Conservation (phyloP, 2,888 invertebrate genomes). For the Magallana nippona region DNA sequence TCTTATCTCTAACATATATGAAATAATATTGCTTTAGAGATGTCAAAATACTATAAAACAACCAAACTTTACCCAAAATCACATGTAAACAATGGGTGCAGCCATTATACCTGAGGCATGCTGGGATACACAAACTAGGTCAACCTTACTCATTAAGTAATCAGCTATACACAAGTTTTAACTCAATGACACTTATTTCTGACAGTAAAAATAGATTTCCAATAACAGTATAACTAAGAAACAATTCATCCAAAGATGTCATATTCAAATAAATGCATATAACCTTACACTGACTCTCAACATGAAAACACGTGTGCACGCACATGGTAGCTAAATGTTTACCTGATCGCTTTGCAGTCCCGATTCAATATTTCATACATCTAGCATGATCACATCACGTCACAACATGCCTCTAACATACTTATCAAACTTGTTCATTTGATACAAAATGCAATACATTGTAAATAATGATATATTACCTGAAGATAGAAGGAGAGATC, state of each 20-base stretch:
- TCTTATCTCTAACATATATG: not conserved
- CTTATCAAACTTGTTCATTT: not conserved
- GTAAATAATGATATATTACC: not conserved
- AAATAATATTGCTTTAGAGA: not conserved
- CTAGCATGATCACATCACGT: not conserved
- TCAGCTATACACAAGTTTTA: not conserved
- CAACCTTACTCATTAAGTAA: not conserved
- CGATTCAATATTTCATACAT: too few relatives aligned
- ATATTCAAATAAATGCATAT: not conserved
- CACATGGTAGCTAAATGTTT: too few relatives aligned
- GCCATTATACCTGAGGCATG: constrained; percentile 12
- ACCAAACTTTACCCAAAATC: too few relatives aligned
- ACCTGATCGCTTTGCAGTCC: too few relatives aligned
- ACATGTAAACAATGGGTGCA: constrained; percentile 19
- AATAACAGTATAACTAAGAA: not conserved
- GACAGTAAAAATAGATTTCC: not conserved
- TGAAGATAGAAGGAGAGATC: not conserved
- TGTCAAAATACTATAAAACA: too few relatives aligned
- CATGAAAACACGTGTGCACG: too few relatives aligned
- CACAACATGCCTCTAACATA: not conserved
- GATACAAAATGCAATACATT: not conserved
- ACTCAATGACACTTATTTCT: too few relatives aligned
- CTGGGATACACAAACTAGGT: constrained; percentile 19
- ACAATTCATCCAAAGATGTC: not conserved
- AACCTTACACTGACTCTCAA: too few relatives aligned